phyloP scores from a whole-genome alignment of 37 sponge, comb jelly and placozoan species.

The Diacarnus erythraeanus region DNA sequence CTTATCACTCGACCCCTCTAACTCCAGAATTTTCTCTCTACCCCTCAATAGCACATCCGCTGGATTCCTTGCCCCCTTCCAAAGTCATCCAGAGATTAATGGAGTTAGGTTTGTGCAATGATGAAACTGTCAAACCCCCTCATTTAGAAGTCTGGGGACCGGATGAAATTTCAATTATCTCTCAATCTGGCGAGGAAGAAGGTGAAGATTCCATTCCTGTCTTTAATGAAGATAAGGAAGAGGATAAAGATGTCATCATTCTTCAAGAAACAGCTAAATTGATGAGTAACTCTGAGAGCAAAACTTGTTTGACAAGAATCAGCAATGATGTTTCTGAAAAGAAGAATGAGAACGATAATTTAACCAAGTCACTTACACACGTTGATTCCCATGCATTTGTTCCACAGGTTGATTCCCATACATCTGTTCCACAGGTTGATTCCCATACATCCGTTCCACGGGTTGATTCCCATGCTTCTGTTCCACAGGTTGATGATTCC shows the following conservation, averaged over 20 bases:
- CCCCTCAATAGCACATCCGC: slow-evolving; percentile 24
- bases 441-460: not conserved
- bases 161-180: not conserved
- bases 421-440: not conserved
- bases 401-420: not conserved
- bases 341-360: no score
- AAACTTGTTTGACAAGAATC: no score
- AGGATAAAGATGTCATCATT: no score
- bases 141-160: not conserved
- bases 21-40: slow-evolving; percentile 52
- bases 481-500: not conserved
- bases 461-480: not conserved
- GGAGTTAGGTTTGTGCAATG: not conserved
- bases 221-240: not conserved
- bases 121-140: not conserved
- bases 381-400: no score
- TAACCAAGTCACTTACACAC: no score
- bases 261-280: no score
- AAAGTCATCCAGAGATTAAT: slow-evolving; percentile 16
- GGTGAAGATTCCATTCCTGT: not conserved
- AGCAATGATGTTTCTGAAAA: no score
- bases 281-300: no score
- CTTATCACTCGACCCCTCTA: slow-evolving; percentile 23
- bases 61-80: not conserved
- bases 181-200: not conserved